Evolutionary conservation across 2,797 vertebrate genomes (phyloP).

Genomic region (Leuciscus waleckii): DNA sequence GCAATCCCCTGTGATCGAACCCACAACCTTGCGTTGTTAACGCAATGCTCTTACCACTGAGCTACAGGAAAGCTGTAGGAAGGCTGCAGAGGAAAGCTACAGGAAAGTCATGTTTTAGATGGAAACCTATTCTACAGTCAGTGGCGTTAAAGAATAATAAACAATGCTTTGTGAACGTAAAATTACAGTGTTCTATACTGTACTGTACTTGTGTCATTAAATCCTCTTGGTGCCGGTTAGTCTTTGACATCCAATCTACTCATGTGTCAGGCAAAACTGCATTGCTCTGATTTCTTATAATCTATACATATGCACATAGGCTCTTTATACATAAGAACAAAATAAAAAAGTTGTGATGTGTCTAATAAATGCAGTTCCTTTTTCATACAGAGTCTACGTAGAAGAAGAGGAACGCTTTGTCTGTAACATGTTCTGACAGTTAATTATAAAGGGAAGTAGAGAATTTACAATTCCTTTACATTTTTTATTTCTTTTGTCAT

Average conservation of each 20-base stretch:
- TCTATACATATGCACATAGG: not conserved
- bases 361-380: not conserved
- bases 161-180: not conserved
- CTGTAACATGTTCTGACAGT: constrained; percentile 34
- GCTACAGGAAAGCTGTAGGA: too few relatives aligned
- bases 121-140: not conserved
- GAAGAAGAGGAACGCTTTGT: not conserved
- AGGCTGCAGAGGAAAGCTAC: too few relatives aligned
- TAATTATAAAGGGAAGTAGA: constrained; percentile 34
- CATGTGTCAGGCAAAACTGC: not conserved
- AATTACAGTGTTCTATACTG: not conserved
- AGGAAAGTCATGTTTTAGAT: not conserved
- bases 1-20: too few relatives aligned
- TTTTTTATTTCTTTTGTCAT: constrained; percentile 25
- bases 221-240: not conserved
- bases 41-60: too few relatives aligned
- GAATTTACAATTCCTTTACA: constrained; percentile 26
- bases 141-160: not conserved
- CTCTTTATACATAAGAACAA: not conserved
- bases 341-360: not conserved
- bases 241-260: not conserved
- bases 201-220: not conserved
- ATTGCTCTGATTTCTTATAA: not conserved
- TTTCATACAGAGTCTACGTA: not conserved
- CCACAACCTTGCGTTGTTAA: too few relatives aligned